Conservation (phyloP, 2,888 invertebrate genomes). For the Anagyrus pseudococci region DNA sequence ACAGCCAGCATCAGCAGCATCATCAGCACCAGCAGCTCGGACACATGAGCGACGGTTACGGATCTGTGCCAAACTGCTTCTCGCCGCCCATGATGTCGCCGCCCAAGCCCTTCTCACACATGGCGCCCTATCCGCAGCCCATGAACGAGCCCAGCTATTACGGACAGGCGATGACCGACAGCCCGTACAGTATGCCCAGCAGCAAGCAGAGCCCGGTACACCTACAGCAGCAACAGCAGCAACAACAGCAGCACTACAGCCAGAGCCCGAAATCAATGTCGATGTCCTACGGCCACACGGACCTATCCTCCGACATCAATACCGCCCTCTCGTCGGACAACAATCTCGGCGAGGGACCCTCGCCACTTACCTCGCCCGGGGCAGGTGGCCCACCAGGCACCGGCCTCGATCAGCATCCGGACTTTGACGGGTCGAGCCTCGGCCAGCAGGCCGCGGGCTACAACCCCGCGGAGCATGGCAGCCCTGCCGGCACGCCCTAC, state of each 20-base stretch:
- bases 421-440: conserved; percentile 71
- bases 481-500: conserved; percentile 55
- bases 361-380: conserved; percentile 71
- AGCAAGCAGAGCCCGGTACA: conserved; percentile 27
- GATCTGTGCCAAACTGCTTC: conserved; percentile 54
- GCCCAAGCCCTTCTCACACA: conserved; percentile 58
- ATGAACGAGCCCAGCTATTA: conserved; percentile 54
- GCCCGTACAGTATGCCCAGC: conserved; percentile 55
- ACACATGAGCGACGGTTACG: conserved; percentile 54
- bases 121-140: conserved; percentile 57
- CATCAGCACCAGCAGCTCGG: conserved; percentile 53
- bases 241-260: conserved; percentile 61
- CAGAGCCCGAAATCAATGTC: conserved; percentile 61
- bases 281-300: conserved; percentile 72
- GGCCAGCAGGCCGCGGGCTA: conserved; percentile 64
- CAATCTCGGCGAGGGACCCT: conserved; percentile 67
- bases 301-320: conserved; percentile 79
- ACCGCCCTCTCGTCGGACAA: conserved; percentile 78
- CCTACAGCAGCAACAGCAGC: conserved; percentile 44
- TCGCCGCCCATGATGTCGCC: conserved; percentile 58
- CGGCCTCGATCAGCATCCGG: conserved; percentile 73
- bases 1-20: conserved; percentile 47
- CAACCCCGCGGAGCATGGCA: conserved; percentile 62
- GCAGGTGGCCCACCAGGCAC: too few relatives aligned
- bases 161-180: conserved; percentile 51